Conservation (phyloP, 2,113 vertebrate species). For the Peromyscus leucopus region DNA sequence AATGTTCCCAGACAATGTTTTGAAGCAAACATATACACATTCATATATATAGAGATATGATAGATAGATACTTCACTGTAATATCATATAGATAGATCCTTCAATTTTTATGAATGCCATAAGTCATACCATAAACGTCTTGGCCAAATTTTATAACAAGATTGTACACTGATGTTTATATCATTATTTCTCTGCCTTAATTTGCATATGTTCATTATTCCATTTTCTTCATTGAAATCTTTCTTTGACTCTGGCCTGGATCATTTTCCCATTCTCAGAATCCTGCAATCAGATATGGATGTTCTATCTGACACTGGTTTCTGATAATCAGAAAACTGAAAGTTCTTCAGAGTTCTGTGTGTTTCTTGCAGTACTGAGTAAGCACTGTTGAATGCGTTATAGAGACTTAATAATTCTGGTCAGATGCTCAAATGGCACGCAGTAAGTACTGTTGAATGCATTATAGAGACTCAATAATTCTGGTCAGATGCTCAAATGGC, state of each 20-base stretch:
- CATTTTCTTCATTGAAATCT: neutral
- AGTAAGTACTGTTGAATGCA: neutral
- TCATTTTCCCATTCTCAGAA: neutral
- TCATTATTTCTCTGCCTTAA: neutral
- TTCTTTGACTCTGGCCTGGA: neutral
- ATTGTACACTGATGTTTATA: neutral
- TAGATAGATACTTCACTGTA: neutral
- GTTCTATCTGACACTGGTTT: neutral
- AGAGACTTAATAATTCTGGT: no score
- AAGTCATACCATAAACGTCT: neutral
- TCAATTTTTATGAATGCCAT: neutral
- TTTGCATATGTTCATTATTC: rapidly evolving
- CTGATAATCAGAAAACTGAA: neutral
- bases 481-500: neutral
- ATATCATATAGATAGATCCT: neutral
- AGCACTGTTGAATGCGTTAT: rapidly evolving
- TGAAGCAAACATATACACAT: neutral
- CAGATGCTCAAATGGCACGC: neutral
- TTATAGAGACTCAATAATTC: no score
- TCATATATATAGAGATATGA: no score
- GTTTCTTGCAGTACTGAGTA: neutral
- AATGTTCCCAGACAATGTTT: neutral
- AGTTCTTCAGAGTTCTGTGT: neutral
- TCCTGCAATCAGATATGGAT: conserved; percentile 26
- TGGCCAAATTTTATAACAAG: neutral